Conservation (phyloP, 2,113 vertebrate genomes). For the Pangasianodon hypophthalmus region DNA sequence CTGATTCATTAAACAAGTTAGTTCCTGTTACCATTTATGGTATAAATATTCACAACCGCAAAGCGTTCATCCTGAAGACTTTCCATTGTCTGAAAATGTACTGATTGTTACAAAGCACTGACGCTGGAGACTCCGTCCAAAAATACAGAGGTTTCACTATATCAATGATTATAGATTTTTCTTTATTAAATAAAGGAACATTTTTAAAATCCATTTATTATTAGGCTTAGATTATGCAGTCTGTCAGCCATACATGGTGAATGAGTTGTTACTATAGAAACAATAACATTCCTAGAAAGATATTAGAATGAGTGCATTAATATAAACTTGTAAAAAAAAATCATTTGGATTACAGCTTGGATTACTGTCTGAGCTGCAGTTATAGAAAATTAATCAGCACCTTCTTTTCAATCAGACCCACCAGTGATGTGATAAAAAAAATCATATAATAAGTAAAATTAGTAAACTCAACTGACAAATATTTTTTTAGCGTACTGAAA, state of each 20-base stretch:
- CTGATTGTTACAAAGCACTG: neutral
- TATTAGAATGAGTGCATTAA: neutral
- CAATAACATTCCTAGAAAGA: neutral
- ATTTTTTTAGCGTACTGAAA: no score
- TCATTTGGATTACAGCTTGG: neutral
- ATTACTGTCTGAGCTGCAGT: neutral
- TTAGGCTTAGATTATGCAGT: neutral
- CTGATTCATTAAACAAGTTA: no score
- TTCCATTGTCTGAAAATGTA: neutral
- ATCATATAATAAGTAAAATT: no score
- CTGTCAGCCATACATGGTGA: neutral
- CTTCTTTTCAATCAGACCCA: neutral
- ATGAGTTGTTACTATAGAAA: neutral
- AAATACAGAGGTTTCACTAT: neutral
- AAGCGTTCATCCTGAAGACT: no score
- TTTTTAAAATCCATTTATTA: neutral
- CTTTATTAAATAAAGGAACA: neutral
- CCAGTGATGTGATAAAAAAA: neutral
- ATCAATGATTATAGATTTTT: neutral
- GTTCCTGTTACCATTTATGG: no score
- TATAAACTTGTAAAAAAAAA: neutral
- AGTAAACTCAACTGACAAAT: no score
- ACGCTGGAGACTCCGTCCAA: neutral
- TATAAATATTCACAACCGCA: no score
- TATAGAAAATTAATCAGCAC: neutral